Base-by-base conservation (phyloP, 2,797 vertebrate genomes). In the Fistularia tabacaria region DNA sequence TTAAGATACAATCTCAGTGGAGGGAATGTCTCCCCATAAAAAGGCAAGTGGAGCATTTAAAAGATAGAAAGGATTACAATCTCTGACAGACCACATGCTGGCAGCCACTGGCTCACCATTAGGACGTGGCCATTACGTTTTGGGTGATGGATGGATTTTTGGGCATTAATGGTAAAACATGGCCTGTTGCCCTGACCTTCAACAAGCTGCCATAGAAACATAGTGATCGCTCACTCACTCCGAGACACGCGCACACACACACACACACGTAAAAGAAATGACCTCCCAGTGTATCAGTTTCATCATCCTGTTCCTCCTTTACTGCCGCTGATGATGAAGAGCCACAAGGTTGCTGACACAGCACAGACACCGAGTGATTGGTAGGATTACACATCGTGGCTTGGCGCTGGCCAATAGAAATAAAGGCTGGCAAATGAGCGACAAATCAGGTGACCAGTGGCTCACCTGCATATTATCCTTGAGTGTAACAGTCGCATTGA, bases 301-400 rank as follows among this genome's bases (percentile, higher is more conserved):
- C 60, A 78, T 74, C 64, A 54, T 51, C 59, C 43, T 61, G 59
- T 66, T 48, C 46, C 62, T 67, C 44, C 59, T 80, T 76, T 75
- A 56, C 67, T 59, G 53, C 51, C 54, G 76, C 51, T 51, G 64
- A 80, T 73, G 83, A 79, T 81, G 71, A 79, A 76, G 64, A 71
- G 76, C 65, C 50, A 65, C 69, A 51, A 66, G 59, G 76, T 42
- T 85, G 89, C 86, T 89, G 89, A 91, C 73, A 59, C 73, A 62
- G 84, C 82, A 84, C 49, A 80, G 63, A 59, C 62, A 53, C 59
- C 36, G 60, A 59, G 67, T 52, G 49, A 85, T 67, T 84, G 80
- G 75, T 75, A 59, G 84, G 87, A 87, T 89, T 85, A 88, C 70
- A 63, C 73, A 75, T 74, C 64, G 69, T 10, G 43, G 62, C 62